phyloP scores from a whole-genome alignment of 2,888 invertebrate genomes.

The Nesidiocoris tenuis region DNA sequence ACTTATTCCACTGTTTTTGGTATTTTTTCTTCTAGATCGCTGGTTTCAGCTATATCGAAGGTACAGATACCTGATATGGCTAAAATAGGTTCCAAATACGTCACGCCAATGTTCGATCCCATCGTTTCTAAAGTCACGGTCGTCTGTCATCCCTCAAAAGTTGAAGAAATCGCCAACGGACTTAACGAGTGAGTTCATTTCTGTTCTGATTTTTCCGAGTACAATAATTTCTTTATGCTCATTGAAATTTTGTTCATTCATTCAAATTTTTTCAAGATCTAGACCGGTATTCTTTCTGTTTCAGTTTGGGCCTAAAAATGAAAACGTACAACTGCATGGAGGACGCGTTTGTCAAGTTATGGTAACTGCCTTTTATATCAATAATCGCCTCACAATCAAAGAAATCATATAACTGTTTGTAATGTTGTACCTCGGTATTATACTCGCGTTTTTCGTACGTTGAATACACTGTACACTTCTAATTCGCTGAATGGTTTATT shows the following conservation, averaged over 20 bases:
- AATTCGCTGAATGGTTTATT: no score
- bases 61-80: constrained; percentile 66
- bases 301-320: constrained; percentile 34
- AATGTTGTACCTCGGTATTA: no score
- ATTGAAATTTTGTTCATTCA: background rate
- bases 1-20: no score
- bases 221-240: background rate
- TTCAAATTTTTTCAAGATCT: background rate
- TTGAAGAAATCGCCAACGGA: constrained; percentile 64
- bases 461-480: no score
- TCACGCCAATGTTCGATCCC: constrained; percentile 67
- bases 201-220: background rate
- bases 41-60: constrained; percentile 65
- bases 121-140: constrained; percentile 65
- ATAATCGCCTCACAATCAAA: no score
- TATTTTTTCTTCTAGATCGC: constrained; percentile 58
- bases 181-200: constrained; percentile 64
- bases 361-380: constrained; percentile 6
- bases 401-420: no score
- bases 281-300: constrained; percentile 1
- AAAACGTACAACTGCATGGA: constrained; percentile 25
- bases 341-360: constrained; percentile 22
- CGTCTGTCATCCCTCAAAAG: constrained; percentile 76
- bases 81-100: constrained; percentile 69
- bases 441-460: no score